phyloP scores from a whole-genome alignment of 1,140 invertebrate genomes.

The Atta texana region DNA sequence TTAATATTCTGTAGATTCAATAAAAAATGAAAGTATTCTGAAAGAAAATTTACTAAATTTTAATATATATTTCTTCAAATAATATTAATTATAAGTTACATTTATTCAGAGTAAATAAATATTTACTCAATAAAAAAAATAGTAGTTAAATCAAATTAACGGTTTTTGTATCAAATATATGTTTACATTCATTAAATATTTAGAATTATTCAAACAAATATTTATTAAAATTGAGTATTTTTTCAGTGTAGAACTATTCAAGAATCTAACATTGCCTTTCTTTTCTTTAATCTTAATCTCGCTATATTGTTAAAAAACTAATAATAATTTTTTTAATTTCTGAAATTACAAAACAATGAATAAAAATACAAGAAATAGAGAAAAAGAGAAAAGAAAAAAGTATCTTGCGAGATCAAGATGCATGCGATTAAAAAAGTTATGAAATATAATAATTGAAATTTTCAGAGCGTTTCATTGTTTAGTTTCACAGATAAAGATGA shows the following conservation, averaged over 20 bases:
- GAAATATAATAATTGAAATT: slow-evolving; percentile 44
- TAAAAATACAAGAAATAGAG: neutral
- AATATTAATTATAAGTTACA: too few species aligned
- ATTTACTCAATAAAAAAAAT: too few species aligned
- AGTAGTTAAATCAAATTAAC: too few species aligned
- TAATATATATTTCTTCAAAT: too few species aligned
- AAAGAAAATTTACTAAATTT: too few species aligned
- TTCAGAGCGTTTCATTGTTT: slow-evolving; percentile 13
- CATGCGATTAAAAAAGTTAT: neutral
- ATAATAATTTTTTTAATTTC: slow-evolving; percentile 1
- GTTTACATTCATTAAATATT: too few species aligned
- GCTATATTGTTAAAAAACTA: neutral
- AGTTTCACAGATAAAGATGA: slow-evolving; percentile 37
- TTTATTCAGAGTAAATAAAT: too few species aligned
- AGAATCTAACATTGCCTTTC: neutral
- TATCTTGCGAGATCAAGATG: neutral
- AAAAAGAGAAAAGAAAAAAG: neutral
- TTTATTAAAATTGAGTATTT: too few species aligned
- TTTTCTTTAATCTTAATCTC: neutral
- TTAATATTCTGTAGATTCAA: neutral
- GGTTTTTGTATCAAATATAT: too few species aligned
- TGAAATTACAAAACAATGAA: slow-evolving; percentile 28
- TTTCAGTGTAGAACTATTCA: too few species aligned
- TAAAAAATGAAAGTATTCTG: neutral
- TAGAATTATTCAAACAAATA: too few species aligned